Evolutionary conservation across 1,140 invertebrate species (phyloP).

Genomic region (Eciton burchellii): DNA sequence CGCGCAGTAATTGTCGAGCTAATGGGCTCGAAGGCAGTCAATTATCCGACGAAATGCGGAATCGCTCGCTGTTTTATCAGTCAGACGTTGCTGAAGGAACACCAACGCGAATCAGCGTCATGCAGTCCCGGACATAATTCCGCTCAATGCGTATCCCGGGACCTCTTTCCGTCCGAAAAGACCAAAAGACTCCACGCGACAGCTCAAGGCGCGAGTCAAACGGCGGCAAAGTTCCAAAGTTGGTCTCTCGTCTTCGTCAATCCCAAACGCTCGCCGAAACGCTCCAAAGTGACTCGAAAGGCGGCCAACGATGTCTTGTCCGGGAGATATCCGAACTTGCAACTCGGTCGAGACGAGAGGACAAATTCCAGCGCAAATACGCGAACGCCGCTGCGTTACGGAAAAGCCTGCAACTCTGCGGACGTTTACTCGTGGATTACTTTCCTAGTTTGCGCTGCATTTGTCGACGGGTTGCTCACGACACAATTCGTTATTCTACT

Average conservation of each 20-base stretch:
- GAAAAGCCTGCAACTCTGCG: neutral
- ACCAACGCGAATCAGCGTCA: neutral
- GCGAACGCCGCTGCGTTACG: neutral
- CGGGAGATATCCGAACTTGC: neutral
- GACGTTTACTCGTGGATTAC: neutral
- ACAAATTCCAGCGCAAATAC: neutral
- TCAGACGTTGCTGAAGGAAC: no score
- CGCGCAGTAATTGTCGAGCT: neutral
- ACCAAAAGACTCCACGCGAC: neutral
- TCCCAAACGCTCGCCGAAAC: conserved; percentile 4
- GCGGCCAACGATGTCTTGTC: neutral
- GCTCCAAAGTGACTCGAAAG: neutral
- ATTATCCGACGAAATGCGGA: neutral
- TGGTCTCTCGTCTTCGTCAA: neutral
- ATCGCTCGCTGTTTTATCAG: no score
- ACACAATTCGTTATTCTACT: no score
- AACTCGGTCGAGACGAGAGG: no score
- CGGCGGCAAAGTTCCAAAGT: neutral
- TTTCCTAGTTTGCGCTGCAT: neutral
- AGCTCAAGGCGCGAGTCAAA: neutral
- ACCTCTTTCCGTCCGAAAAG: neutral
- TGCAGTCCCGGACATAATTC: neutral
- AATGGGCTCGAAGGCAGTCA: conserved; percentile 6
- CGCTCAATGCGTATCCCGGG: neutral
- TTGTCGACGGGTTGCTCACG: neutral